phyloP scores from a whole-genome alignment of 2,113 vertebrate genomes.

The Pontoporia blainvillei region DNA sequence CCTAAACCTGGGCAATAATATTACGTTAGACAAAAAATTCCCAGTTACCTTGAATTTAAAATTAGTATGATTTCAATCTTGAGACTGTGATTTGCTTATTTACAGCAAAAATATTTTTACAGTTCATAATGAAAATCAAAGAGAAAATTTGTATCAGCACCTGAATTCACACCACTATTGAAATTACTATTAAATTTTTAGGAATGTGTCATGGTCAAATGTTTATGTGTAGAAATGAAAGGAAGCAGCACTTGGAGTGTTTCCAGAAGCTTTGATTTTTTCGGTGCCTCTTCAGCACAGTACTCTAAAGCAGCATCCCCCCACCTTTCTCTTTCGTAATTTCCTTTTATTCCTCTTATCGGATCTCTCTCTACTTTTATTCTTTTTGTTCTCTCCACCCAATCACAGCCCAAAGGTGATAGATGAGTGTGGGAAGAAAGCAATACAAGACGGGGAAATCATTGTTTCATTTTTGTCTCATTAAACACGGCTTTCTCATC shows the following conservation, averaged over 20 bases:
- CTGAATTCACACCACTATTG: background rate
- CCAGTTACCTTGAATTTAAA: background rate
- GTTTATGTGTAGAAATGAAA: background rate
- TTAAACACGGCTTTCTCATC: background rate
- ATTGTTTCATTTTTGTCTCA: background rate
- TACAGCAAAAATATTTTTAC: background rate
- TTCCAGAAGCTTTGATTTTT: background rate
- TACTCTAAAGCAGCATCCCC: background rate
- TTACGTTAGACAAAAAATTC: background rate
- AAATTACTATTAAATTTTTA: background rate
- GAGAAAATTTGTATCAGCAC: background rate
- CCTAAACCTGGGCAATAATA: background rate
- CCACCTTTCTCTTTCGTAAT: background rate
- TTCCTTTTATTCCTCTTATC: background rate
- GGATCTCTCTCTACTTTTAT: background rate
- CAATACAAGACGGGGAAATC: background rate
- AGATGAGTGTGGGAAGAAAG: background rate
- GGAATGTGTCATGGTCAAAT: background rate
- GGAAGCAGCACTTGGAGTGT: background rate
- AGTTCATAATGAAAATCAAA: background rate
- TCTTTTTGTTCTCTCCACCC: background rate
- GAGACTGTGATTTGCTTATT: background rate
- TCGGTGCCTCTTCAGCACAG: background rate
- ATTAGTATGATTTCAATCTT: background rate
- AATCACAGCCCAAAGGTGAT: background rate